phyloP scores from a whole-genome alignment of 2,113 vertebrate genomes.

The Aphelocoma coerulescens region DNA sequence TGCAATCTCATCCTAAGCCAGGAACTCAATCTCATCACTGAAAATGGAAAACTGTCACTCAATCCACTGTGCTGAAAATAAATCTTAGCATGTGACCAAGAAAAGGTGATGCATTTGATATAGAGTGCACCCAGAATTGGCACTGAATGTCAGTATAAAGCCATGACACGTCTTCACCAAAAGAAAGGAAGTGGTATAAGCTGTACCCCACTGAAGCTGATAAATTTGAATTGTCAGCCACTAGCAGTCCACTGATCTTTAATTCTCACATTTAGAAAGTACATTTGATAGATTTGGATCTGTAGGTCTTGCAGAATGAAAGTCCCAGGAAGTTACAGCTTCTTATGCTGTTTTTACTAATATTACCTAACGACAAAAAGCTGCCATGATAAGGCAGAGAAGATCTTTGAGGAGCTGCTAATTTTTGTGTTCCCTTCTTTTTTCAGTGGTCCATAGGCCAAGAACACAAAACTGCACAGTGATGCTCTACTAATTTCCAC shows the following conservation, averaged over 20 bases:
- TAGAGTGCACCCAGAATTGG: neutral
- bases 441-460: neutral
- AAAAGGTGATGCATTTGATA: neutral
- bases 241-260: neutral
- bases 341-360: neutral
- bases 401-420: neutral
- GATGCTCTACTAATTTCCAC: neutral
- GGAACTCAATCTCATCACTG: neutral
- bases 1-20: neutral
- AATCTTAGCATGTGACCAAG: neutral
- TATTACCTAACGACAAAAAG: neutral
- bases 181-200: neutral
- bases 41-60: conserved; percentile 5
- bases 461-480: neutral
- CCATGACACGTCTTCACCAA: neutral
- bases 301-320: neutral
- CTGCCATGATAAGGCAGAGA: neutral
- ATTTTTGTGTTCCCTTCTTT: neutral
- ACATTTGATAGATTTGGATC: neutral
- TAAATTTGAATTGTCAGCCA: neutral
- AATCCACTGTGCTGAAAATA: neutral
- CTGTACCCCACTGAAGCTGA: neutral
- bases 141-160: neutral
- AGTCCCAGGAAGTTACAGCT: neutral
- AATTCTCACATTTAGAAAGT: neutral